Evolutionary conservation across 2,888 invertebrate genomes (phyloP).

Genomic region (Leptinotarsa tumamoca): DNA sequence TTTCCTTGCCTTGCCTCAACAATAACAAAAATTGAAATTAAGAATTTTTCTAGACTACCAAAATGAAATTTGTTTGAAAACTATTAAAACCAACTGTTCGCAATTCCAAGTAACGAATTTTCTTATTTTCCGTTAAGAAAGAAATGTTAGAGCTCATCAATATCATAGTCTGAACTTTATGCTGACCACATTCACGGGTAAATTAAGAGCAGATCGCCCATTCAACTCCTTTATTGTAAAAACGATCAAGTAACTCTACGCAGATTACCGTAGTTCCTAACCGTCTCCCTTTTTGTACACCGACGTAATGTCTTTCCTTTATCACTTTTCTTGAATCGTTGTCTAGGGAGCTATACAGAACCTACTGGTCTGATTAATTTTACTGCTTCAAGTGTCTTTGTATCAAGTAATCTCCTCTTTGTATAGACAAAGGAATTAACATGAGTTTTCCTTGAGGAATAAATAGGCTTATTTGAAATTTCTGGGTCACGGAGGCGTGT

Average conservation of each 20-base stretch:
- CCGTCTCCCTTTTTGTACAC: conserved; percentile 2
- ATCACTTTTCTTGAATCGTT: conserved; percentile 25
- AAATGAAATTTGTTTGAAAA: too few relatives aligned
- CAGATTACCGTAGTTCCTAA: not conserved
- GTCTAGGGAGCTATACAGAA: conserved; percentile 11
- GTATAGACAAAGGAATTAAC: conserved; percentile 34
- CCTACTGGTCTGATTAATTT: conserved; percentile 47
- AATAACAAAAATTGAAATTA: too few relatives aligned
- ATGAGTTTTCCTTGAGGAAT: conserved; percentile 32
- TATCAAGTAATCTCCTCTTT: conserved; percentile 40
- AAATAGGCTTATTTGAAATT: conserved; percentile 17
- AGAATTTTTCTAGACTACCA: too few relatives aligned
- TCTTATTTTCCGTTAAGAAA: too few relatives aligned
- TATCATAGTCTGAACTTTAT: too few relatives aligned
- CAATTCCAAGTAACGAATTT: too few relatives aligned
- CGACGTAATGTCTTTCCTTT: conserved; percentile 34
- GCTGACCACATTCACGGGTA: not conserved
- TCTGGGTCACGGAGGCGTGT: not conserved
- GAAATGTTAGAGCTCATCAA: too few relatives aligned
- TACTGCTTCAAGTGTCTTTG: conserved; percentile 45
- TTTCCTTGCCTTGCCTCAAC: too few relatives aligned
- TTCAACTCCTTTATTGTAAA: not conserved
- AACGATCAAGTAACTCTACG: not conserved
- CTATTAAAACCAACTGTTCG: too few relatives aligned
- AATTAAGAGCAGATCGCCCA: not conserved